Evolutionary conservation across 2,888 invertebrate genomes (phyloP).

Genomic region (Parnassius glacialis): DNA sequence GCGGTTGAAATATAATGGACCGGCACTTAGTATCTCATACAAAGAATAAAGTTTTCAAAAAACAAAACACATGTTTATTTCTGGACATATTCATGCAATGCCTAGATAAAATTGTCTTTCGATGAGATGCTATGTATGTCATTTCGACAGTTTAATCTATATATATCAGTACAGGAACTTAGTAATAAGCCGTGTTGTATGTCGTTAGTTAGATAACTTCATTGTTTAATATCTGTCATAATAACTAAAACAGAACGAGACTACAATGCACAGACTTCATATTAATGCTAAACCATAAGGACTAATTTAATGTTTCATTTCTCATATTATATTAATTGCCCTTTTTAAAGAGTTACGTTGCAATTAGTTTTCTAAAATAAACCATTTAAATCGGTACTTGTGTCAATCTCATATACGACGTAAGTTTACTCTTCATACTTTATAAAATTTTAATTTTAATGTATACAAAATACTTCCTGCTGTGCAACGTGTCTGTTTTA

Average conservation of each 20-base stretch:
- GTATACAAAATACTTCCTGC: too few species aligned
- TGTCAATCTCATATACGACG: too few species aligned
- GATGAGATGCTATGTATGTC: slow-evolving; percentile 30
- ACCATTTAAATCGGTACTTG: too few species aligned
- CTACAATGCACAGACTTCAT: slow-evolving; percentile 5
- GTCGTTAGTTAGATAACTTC: slow-evolving; percentile 66
- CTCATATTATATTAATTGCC: too few species aligned
- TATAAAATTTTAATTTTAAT: too few species aligned
- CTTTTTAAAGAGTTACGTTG: too few species aligned
- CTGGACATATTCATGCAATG: background rate
- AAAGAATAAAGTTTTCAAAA: slow-evolving; percentile 9
- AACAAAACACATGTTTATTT: background rate
- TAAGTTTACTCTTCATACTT: too few species aligned
- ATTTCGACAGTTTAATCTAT: slow-evolving; percentile 66
- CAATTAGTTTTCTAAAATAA: too few species aligned
- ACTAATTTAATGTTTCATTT: too few species aligned
- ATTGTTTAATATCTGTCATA: slow-evolving; percentile 45
- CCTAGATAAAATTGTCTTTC: background rate
- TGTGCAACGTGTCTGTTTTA: too few species aligned
- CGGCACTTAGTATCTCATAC: slow-evolving; percentile 19
- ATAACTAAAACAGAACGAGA: background rate
- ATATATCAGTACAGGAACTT: slow-evolving; percentile 80
- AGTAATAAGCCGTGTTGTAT: slow-evolving; percentile 67
- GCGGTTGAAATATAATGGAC: slow-evolving; percentile 1
- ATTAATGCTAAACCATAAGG: too few species aligned